phyloP scores from a whole-genome alignment of 2,113 vertebrate genomes.

The Acrocephalus kingi region DNA sequence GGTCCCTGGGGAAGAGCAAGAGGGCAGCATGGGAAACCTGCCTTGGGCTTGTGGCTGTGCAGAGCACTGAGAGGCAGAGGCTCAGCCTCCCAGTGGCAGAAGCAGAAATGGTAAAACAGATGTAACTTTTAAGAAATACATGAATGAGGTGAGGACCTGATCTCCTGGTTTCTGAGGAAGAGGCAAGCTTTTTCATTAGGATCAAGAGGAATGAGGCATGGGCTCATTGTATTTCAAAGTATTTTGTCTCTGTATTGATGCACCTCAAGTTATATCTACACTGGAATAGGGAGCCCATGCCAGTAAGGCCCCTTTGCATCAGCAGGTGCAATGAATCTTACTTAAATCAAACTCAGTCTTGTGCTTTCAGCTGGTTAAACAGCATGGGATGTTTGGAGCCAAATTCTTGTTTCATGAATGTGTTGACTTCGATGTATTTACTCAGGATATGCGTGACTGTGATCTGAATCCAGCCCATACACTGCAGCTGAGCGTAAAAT shows the following conservation, averaged over 20 bases:
- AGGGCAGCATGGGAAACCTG: not conserved
- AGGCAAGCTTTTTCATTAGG: not conserved
- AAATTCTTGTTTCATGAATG: not conserved
- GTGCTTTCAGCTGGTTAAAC: not conserved
- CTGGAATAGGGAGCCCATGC: not conserved
- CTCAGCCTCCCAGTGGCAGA: not conserved
- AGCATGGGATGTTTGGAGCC: not conserved
- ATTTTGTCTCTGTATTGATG: not conserved
- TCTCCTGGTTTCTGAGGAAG: not conserved
- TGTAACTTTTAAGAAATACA: not conserved
- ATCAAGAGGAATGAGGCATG: not conserved
- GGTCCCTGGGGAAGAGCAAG: not conserved
- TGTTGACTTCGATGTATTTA: not conserved
- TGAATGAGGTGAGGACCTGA: not conserved
- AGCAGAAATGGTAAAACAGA: not conserved
- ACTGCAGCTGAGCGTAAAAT: not conserved
- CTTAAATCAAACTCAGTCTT: not conserved
- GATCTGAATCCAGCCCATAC: not conserved
- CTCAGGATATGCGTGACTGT: not conserved
- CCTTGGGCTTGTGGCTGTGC: not conserved
- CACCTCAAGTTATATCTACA: not conserved
- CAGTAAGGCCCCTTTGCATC: not conserved
- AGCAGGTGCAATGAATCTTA: not conserved
- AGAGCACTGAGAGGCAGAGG: not conserved
- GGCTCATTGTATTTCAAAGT: not conserved